A percentile compares a stretch with the other conserved stretches of the same genome.
phyloP scores from a whole-genome alignment of 1,140 invertebrate genomes.

The Apis laboriosa region DNA sequence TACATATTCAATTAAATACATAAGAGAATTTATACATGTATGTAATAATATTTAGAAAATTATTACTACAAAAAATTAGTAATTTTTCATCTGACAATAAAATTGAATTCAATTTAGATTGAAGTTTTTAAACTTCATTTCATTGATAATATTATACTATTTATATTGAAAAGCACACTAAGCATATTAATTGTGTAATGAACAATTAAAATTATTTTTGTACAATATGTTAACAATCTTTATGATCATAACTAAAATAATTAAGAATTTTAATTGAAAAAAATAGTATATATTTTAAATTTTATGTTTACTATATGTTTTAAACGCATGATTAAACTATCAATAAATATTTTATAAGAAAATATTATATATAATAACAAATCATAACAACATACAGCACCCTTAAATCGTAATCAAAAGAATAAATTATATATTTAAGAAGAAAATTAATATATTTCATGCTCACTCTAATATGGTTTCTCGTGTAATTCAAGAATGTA shows the following conservation, averaged over 20 bases:
- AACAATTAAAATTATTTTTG: not conserved
- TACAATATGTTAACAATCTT: not conserved
- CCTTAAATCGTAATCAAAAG: not conserved
- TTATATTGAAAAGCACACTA: no score
- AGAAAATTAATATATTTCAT: not conserved
- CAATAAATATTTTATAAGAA: not conserved
- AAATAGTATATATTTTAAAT: not conserved
- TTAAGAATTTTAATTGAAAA: not conserved
- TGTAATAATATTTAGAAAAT: no score
- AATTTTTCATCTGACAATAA: not conserved
- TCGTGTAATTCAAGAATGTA: not conserved
- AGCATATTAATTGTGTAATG: not conserved
- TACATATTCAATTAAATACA: no score
- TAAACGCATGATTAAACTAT: no score
- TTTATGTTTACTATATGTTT: no score
- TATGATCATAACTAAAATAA: not conserved
- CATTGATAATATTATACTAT: no score
- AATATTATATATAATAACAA: not conserved
- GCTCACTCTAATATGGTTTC: not conserved
- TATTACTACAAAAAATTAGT: no score
- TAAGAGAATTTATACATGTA: no score
- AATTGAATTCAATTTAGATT: not conserved
- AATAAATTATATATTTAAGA: not conserved
- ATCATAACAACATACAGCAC: slow-evolving; percentile 20
- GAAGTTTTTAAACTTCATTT: not conserved